These are phyloP conservation scores for Chinchilla lanigera DNA, from an alignment of 2,113 vertebrate genomes.

Conservation along the genomic window DNA sequence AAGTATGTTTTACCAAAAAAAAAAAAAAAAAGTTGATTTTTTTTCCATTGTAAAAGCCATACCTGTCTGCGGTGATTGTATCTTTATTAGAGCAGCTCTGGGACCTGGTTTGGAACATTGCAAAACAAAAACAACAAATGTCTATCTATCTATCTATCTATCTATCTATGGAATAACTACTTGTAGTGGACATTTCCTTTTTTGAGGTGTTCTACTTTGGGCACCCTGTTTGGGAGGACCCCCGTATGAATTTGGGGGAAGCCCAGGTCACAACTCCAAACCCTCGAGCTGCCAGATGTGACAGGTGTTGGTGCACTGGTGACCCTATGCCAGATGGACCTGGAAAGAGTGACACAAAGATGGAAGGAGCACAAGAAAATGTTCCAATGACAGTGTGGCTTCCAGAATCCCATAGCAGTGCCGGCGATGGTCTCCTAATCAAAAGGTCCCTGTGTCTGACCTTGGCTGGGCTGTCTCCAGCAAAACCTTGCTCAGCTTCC, in stretches of 20 bases:
- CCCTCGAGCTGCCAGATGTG: background rate
- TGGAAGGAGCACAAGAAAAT: background rate
- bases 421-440: background rate
- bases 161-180: background rate
- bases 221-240: background rate
- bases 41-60: background rate
- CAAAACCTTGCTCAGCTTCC: background rate
- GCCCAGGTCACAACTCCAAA: background rate
- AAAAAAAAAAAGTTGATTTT: background rate
- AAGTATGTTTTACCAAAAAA: background rate
- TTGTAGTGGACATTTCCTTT: background rate
- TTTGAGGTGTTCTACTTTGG: background rate
- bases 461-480: background rate
- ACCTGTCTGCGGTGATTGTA: background rate
- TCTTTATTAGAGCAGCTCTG: constrained; percentile 7
- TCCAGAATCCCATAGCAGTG: background rate
- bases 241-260: background rate
- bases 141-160: background rate
- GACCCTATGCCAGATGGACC: background rate
- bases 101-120: background rate
- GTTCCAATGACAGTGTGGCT: background rate
- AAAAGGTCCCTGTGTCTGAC: background rate
- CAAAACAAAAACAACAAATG: background rate
- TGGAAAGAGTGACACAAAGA: background rate
- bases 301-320: background rate